Evolutionary conservation across 2,113 vertebrate genomes (phyloP).

Genomic region (Nematolebias whitei): DNA sequence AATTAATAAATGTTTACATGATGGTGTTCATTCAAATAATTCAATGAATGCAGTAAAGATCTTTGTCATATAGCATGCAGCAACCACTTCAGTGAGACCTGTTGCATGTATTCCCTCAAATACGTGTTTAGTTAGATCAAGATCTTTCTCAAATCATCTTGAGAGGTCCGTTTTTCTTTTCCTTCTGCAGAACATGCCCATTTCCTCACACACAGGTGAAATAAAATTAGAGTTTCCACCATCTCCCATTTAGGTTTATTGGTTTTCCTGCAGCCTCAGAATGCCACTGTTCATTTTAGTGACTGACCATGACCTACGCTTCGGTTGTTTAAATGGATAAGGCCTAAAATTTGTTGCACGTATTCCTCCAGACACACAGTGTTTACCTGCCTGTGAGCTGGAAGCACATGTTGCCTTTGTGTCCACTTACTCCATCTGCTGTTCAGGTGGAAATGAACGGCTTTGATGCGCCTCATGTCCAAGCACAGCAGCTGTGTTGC

Average conservation of each 20-base stretch:
- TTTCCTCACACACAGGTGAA: slow-evolving; percentile 29
- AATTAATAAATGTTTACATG: slow-evolving; percentile 62
- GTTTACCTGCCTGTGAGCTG: slow-evolving; percentile 32
- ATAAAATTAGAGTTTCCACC: slow-evolving; percentile 54
- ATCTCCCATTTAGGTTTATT: slow-evolving; percentile 34
- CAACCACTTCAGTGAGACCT: slow-evolving; percentile 24
- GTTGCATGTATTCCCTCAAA: slow-evolving; percentile 46
- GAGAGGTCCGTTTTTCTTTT: too few species aligned
- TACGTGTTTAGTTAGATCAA: slow-evolving; percentile 46
- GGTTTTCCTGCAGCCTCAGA: slow-evolving; percentile 42
- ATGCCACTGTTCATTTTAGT: slow-evolving; percentile 46
- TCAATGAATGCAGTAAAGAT: slow-evolving; percentile 11
- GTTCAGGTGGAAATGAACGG: slow-evolving; percentile 31
- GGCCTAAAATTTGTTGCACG: slow-evolving; percentile 23
- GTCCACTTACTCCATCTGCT: slow-evolving; percentile 34
- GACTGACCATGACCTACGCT: slow-evolving; percentile 44
- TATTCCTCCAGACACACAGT: background rate
- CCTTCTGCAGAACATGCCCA: too few species aligned
- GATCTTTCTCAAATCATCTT: slow-evolving; percentile 50
- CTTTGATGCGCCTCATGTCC: slow-evolving; percentile 22
- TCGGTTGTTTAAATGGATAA: slow-evolving; percentile 40
- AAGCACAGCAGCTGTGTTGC: slow-evolving; percentile 8
- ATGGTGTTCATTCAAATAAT: slow-evolving; percentile 20
- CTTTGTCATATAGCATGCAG: slow-evolving; percentile 31
- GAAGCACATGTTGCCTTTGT: slow-evolving; percentile 38